phyloP scores from a whole-genome alignment of 1,140 invertebrate species.

The Periplaneta americana region DNA sequence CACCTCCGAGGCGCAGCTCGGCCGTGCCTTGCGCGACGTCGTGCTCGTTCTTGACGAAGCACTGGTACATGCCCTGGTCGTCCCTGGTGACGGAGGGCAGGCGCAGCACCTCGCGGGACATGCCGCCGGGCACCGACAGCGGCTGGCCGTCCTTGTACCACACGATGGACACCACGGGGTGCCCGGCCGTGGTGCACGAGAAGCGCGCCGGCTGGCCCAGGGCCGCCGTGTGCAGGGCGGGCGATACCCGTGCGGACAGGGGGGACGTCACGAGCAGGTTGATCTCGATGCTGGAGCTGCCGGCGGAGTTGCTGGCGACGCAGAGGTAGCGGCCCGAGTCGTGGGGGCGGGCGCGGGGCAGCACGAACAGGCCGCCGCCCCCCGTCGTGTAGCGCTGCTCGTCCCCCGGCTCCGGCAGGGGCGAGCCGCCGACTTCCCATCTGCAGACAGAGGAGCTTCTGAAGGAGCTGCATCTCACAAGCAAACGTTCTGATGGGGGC shows the following conservation, averaged over 20 bases:
- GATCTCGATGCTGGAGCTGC: conserved; percentile 24
- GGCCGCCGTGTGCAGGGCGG: conserved; percentile 37
- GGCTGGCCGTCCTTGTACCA: conserved; percentile 31
- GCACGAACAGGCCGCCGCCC: conserved; percentile 35
- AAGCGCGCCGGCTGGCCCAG: conserved; percentile 38
- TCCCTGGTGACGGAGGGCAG: conserved; percentile 36
- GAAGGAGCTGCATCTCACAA: too few relatives aligned
- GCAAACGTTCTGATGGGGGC: too few relatives aligned
- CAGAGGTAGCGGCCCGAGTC: conserved; percentile 38
- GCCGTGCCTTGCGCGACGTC: conserved; percentile 41
- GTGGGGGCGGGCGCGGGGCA: conserved; percentile 26
- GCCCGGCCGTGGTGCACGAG: conserved; percentile 37
- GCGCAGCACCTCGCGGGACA: conserved; percentile 25
- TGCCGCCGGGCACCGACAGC: conserved; percentile 27
- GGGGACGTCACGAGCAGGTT: conserved; percentile 31
- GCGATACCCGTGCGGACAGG: conserved; percentile 36
- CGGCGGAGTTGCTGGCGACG: conserved; percentile 34
- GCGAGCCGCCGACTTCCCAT: conserved; percentile 10
- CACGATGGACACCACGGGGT: conserved; percentile 30
- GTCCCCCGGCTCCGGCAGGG: conserved; percentile 10
- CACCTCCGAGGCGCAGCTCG: conserved; percentile 45
- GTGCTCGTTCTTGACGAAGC: conserved; percentile 39
- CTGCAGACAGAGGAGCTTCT: background rate
- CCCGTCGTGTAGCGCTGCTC: conserved; percentile 26
- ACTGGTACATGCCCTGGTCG: conserved; percentile 49